phyloP scores from a whole-genome alignment of 1,140 invertebrate genomes.

The Pantala flavescens region DNA sequence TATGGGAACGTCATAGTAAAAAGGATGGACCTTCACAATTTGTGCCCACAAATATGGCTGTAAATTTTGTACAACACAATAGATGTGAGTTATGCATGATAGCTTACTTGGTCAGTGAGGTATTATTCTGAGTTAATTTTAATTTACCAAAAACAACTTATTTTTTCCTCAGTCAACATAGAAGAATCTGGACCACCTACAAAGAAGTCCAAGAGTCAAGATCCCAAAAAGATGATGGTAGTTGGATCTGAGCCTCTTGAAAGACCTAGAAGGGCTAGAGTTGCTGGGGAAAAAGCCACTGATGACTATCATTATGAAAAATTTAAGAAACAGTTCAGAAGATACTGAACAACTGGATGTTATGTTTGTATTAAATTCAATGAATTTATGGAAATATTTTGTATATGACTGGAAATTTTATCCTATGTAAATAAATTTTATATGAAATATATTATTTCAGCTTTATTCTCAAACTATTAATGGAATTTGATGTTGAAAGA shows the following conservation, averaged over 20 bases:
- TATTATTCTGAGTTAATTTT: no score
- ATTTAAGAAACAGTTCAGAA: slow-evolving; percentile 90
- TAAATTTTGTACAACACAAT: slow-evolving; percentile 95
- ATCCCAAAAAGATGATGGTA: slow-evolving; percentile 40
- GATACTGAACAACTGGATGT: slow-evolving; percentile 54
- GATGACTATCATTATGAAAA: slow-evolving; percentile 96
- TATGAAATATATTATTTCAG: no score
- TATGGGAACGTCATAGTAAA: slow-evolving; percentile 80
- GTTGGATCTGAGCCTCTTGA: slow-evolving; percentile 43
- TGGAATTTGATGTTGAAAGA: no score
- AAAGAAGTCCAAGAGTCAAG: slow-evolving; percentile 40
- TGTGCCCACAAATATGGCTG: slow-evolving; percentile 95
- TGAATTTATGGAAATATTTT: no score
- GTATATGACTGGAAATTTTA: no score
- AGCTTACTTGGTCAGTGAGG: not conserved
- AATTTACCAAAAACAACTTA: slow-evolving; percentile 18
- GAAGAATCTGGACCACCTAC: slow-evolving; percentile 50
- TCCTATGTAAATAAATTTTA: no score
- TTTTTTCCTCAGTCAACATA: slow-evolving; percentile 60
- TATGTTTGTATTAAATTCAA: no score
- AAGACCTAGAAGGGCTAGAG: slow-evolving; percentile 49
- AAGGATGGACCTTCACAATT: slow-evolving; percentile 92
- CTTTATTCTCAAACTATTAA: no score
- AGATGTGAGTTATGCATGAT: slow-evolving; percentile 56
- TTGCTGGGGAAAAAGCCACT: slow-evolving; percentile 78